Evolutionary conservation across 2,888 invertebrate genomes (phyloP).

Genomic region (Drosophila kuntzei): DNA sequence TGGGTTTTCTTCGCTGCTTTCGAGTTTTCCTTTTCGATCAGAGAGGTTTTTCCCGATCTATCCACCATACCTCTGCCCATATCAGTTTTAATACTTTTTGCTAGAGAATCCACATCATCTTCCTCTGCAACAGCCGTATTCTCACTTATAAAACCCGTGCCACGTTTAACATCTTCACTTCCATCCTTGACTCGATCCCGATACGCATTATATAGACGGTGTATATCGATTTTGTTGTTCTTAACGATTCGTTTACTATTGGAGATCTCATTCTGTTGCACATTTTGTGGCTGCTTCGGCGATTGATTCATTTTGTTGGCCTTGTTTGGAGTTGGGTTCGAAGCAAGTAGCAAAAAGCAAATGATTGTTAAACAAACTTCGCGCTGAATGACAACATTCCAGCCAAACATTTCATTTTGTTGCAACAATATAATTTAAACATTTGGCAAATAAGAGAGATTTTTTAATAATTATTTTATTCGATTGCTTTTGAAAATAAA

Average conservation of each 20-base stretch:
- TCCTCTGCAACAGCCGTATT: slow-evolving; percentile 23
- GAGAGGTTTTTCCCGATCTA: neutral
- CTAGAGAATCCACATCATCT: slow-evolving; percentile 5
- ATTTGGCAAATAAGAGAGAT: slow-evolving; percentile 21
- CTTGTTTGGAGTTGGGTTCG: slow-evolving; percentile 4
- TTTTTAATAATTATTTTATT: neutral
- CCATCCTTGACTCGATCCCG: slow-evolving; percentile 25
- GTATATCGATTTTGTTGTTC: slow-evolving; percentile 31
- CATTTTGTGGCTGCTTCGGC: slow-evolving; percentile 6
- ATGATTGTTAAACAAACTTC: slow-evolving; percentile 26
- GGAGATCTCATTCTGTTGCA: slow-evolving; percentile 16
- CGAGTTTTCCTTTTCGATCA: neutral
- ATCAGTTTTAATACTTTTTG: neutral
- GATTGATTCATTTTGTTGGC: slow-evolving; percentile 9
- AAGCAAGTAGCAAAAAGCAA: slow-evolving; percentile 40
- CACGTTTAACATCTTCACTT: neutral
- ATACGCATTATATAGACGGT: slow-evolving; percentile 55
- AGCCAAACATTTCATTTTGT: slow-evolving; percentile 73
- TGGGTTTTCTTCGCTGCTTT: neutral
- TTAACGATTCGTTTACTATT: slow-evolving; percentile 4
- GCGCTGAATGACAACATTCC: slow-evolving; percentile 32
- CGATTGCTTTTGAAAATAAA: neutral
- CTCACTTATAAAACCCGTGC: slow-evolving; percentile 9
- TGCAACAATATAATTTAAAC: slow-evolving; percentile 26
- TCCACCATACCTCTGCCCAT: neutral